Percentiles rank a stretch among this genome's conserved stretches.
Evolutionary conservation across 2,797 vertebrate genomes (phyloP).

Genomic region (Garrulus glandarius): DNA sequence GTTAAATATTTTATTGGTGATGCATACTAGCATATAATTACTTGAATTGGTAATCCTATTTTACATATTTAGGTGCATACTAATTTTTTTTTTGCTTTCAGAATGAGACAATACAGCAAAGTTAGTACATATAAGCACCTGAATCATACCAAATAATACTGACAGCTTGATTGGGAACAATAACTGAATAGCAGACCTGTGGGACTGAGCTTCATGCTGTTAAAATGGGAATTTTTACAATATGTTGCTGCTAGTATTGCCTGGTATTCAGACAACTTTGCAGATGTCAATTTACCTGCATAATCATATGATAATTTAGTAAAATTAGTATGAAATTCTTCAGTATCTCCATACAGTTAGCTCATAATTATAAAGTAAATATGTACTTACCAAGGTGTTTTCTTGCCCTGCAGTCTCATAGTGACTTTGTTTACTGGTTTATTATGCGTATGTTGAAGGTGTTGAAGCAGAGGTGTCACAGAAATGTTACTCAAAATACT

Average conservation of each 20-base stretch:
- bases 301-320: slow-evolving; percentile 44
- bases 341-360: background rate
- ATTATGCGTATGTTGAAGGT: background rate
- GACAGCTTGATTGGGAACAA: background rate
- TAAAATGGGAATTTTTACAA: slow-evolving; percentile 28
- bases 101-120: background rate
- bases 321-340: slow-evolving; percentile 33
- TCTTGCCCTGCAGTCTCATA: background rate
- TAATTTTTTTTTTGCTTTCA: background rate
- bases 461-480: background rate
- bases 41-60: background rate
- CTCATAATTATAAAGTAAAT: slow-evolving; percentile 12
- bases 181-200: background rate
- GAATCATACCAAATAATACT: background rate
- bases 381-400: background rate
- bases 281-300: slow-evolving; percentile 27
- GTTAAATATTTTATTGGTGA: background rate
- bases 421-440: background rate
- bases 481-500: background rate
- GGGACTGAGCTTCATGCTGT: background rate
- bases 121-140: background rate
- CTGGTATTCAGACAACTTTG: slow-evolving; percentile 22
- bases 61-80: background rate
- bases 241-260: slow-evolving; percentile 15
- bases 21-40: background rate